Conservation (phyloP, 2,113 vertebrate species). For the Polyodon spathula region DNA sequence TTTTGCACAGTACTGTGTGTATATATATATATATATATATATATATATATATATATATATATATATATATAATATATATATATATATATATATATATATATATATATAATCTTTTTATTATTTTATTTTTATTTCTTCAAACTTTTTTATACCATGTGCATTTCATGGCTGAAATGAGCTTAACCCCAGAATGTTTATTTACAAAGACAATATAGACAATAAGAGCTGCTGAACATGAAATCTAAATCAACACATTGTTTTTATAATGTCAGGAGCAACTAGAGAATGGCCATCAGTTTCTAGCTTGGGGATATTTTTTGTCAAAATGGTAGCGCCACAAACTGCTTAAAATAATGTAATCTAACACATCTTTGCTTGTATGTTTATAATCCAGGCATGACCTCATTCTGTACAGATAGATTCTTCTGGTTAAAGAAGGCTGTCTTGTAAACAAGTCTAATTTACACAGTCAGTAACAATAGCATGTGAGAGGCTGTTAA, state of each 20-base stretch:
- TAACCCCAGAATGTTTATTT: conserved; percentile 47
- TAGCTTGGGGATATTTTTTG: conserved; percentile 58
- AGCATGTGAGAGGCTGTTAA: conserved; percentile 35
- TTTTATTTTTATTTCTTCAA: no score
- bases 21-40: no score
- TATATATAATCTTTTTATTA: no score
- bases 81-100: no score
- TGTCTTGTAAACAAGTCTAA: conserved; percentile 39
- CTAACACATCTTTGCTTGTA: conserved; percentile 51
- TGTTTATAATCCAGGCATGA: conserved; percentile 58
- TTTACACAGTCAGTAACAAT: conserved; percentile 41
- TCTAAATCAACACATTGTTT: conserved; percentile 61
- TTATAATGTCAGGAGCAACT: conserved; percentile 51
- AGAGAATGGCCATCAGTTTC: conserved; percentile 47
- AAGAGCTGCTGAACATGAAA: conserved; percentile 49
- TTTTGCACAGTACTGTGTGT: no score
- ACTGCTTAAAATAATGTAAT: conserved; percentile 51
- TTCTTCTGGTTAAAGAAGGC: conserved; percentile 33
- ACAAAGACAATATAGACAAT: conserved; percentile 36
- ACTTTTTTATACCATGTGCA: no score
- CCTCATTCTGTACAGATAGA: conserved; percentile 56
- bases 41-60: no score
- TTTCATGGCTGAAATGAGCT: conserved; percentile 45
- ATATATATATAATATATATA: no score
- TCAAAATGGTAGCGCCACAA: conserved; percentile 43